Conservation (phyloP, 2,113 vertebrate species). For the Bambusicola thoracicus region DNA sequence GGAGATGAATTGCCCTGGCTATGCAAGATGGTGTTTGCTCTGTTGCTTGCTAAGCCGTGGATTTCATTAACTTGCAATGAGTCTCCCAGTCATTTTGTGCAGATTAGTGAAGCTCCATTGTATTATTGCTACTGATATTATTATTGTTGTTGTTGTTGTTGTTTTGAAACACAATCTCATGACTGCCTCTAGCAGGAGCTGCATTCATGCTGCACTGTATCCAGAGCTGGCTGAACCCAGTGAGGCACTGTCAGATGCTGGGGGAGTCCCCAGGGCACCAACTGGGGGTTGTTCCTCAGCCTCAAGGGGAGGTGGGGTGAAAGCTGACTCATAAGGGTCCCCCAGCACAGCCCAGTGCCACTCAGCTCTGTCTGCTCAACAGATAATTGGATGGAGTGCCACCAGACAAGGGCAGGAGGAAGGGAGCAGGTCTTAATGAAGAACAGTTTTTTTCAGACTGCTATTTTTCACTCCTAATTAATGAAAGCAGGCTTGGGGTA, state of each 20-base stretch:
- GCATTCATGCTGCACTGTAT: fast-evolving
- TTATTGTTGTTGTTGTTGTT: not conserved
- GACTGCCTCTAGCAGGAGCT: fast-evolving
- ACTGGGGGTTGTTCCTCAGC: fast-evolving
- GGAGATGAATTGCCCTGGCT: slow-evolving; percentile 12
- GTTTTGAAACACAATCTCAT: not conserved
- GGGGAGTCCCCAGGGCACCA: not conserved
- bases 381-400: not conserved
- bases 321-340: no score
- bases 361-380: not conserved
- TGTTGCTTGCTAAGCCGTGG: not conserved
- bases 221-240: not conserved
- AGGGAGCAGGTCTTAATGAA: not conserved
- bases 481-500: not conserved
- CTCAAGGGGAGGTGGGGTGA: fast-evolving
- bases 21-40: not conserved
- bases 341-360: no score
- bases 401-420: not conserved
- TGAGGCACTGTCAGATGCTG: not conserved
- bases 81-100: not conserved
- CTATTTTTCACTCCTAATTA: not conserved
- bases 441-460: not conserved
- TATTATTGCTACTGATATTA: not conserved
- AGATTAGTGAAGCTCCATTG: not conserved
- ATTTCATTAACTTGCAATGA: not conserved